A percentile compares a stretch with the other conserved stretches of the same genome.
phyloP scores from a whole-genome alignment of 1,140 invertebrate genomes.

The Colletes latitarsis region DNA sequence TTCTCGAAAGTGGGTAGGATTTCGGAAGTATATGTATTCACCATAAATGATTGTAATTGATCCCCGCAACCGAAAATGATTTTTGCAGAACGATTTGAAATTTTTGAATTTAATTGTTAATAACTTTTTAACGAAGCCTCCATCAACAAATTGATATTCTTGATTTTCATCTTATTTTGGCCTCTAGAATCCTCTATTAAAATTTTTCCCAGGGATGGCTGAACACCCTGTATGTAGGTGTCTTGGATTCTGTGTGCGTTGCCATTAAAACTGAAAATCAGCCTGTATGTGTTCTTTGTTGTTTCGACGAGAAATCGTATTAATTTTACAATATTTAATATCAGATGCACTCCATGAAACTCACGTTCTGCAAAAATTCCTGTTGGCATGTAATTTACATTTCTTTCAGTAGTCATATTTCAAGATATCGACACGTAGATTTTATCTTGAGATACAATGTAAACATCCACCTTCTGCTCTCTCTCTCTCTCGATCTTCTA shows the following conservation, averaged over 20 bases:
- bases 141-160: too few species aligned
- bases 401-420: conserved; percentile 14
- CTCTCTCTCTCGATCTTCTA: neutral
- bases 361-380: conserved; percentile 6
- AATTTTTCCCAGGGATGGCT: too few species aligned
- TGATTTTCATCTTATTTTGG: too few species aligned
- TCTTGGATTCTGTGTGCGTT: neutral
- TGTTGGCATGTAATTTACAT: conserved; percentile 18
- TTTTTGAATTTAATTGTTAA: too few species aligned
- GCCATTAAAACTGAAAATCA: neutral
- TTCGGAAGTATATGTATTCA: too few species aligned
- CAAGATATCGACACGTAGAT: conserved; percentile 38
- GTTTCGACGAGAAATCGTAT: neutral
- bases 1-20: too few species aligned
- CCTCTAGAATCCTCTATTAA: too few species aligned
- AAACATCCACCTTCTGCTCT: conserved; percentile 21
- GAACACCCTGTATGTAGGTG: too few species aligned
- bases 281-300: neutral
- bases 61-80: too few species aligned
- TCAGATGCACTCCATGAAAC: neutral
- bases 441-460: conserved; percentile 45
- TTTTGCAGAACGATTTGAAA: too few species aligned
- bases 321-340: conserved; percentile 7
- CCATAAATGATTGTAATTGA: too few species aligned
- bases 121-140: too few species aligned